phyloP scores from a whole-genome alignment of 2,113 vertebrate genomes.

The Dissostichus mawsoni region DNA sequence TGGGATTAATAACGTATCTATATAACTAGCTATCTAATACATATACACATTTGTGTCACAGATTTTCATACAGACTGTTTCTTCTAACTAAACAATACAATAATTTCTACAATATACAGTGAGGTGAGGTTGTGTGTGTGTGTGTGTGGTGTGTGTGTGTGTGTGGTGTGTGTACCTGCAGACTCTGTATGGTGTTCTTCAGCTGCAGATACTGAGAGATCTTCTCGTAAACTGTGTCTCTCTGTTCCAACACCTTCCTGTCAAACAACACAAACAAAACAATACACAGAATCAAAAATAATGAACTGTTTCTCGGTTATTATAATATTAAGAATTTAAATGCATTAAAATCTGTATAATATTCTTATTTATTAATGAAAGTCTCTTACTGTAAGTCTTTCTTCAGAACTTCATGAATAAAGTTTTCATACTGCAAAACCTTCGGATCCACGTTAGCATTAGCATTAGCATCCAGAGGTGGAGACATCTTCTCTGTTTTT shows the following conservation, averaged over 20 bases:
- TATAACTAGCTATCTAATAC: no score
- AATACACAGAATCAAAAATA: background rate
- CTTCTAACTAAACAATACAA: no score
- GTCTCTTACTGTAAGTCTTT: constrained; percentile 87
- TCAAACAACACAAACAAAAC: constrained; percentile 6
- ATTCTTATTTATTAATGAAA: background rate
- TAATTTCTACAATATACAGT: no score
- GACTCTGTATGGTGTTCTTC: constrained; percentile 87
- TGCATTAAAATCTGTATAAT: no score
- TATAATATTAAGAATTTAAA: no score
- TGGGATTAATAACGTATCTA: no score
- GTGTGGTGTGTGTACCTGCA: constrained; percentile 83
- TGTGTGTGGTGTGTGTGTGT: constrained; percentile 7
- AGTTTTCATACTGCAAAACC: constrained; percentile 88
- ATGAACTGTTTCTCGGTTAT: no score
- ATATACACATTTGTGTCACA: no score
- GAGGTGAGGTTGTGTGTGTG: background rate
- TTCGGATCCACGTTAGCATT: constrained; percentile 77
- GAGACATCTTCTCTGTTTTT: constrained; percentile 35
- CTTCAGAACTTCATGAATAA: constrained; percentile 88
- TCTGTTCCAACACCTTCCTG: constrained; percentile 90
- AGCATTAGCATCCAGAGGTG: background rate
- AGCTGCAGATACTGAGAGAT: constrained; percentile 90
- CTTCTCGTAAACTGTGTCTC: constrained; percentile 91
- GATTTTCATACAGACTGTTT: no score